phyloP scores from a whole-genome alignment of 2,797 vertebrate species.

The Chaetodon trifasciatus region DNA sequence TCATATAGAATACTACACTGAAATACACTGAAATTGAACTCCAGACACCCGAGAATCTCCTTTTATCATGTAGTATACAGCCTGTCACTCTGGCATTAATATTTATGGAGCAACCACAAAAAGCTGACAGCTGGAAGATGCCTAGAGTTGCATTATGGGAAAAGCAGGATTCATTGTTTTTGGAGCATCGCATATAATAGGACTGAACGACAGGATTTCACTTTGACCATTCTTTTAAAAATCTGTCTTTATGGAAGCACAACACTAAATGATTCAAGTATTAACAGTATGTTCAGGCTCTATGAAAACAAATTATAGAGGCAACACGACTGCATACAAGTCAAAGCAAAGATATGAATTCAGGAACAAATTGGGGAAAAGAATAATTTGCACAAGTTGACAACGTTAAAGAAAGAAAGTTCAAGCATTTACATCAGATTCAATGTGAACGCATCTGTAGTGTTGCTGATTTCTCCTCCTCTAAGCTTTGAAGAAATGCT shows the following conservation, averaged over 20 bases:
- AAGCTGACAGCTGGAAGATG: constrained; percentile 15
- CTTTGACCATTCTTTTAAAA: background rate
- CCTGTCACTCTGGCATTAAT: constrained; percentile 11
- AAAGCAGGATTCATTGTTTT: background rate
- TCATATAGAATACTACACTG: background rate
- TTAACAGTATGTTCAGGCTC: background rate
- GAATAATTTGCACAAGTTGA: background rate
- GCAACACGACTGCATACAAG: background rate
- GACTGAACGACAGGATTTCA: background rate
- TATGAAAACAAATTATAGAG: background rate
- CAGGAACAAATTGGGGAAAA: background rate
- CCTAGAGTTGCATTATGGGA: background rate
- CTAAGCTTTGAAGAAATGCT: no score
- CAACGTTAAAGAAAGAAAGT: background rate
- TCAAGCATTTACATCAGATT: background rate
- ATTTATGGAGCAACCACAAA: constrained; percentile 30
- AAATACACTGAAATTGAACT: constrained; percentile 7
- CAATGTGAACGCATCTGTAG: background rate
- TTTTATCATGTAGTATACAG: constrained; percentile 7
- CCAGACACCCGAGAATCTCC: constrained; percentile 12
- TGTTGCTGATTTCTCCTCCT: background rate
- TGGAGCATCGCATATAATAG: background rate
- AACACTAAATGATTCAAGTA: no score
- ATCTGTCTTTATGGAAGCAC: no score
- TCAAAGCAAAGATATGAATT: background rate